A percentile compares a stretch with the other conserved stretches of the same genome.
Conservation (phyloP, 2,797 vertebrate genomes). For the Serranus cabrilla region DNA sequence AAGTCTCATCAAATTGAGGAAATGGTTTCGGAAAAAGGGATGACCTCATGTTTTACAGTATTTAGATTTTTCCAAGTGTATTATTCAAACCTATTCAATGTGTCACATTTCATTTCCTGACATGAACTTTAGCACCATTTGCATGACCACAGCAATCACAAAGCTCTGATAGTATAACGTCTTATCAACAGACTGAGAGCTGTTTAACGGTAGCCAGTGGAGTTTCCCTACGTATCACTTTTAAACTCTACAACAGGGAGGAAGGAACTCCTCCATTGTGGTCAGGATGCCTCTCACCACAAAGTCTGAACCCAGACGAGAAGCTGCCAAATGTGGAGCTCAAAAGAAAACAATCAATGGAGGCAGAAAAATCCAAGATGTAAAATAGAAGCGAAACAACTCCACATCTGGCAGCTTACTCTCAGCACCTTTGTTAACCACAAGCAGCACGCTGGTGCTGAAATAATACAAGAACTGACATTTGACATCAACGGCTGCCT, state of each 20-base stretch:
- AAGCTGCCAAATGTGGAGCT: constrained; percentile 54
- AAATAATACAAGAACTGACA: constrained; percentile 16
- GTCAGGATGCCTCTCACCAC: constrained; percentile 63
- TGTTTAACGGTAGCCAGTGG: constrained; percentile 51
- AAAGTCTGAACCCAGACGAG: constrained; percentile 51
- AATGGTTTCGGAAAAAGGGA: constrained; percentile 1
- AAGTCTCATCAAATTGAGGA: constrained; percentile 14
- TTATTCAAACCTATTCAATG: constrained; percentile 2
- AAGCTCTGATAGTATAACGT: constrained; percentile 28
- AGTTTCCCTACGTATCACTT: constrained; percentile 65
- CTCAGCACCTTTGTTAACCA: constrained; percentile 20
- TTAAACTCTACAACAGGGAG: constrained; percentile 54
- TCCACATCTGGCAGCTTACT: constrained; percentile 36
- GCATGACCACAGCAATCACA: constrained; percentile 43
- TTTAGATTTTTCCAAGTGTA: constrained; percentile 2
- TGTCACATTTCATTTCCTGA: constrained; percentile 41
- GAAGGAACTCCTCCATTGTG: constrained; percentile 79
- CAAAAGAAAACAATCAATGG: constrained; percentile 61
- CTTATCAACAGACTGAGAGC: constrained; percentile 39
- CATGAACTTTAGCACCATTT: constrained; percentile 57
- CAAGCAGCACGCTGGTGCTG: constrained; percentile 23
- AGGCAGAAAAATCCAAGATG: constrained; percentile 49
- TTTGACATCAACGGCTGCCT: not conserved
- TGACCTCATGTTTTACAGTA: constrained; percentile 1
- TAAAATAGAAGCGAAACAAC: constrained; percentile 44